Percentiles rank a stretch among this genome's conserved stretches.
These are phyloP conservation scores for Bradypodion ventrale DNA, from an alignment of 2,797 vertebrate species.

Conservation along the genomic window DNA sequence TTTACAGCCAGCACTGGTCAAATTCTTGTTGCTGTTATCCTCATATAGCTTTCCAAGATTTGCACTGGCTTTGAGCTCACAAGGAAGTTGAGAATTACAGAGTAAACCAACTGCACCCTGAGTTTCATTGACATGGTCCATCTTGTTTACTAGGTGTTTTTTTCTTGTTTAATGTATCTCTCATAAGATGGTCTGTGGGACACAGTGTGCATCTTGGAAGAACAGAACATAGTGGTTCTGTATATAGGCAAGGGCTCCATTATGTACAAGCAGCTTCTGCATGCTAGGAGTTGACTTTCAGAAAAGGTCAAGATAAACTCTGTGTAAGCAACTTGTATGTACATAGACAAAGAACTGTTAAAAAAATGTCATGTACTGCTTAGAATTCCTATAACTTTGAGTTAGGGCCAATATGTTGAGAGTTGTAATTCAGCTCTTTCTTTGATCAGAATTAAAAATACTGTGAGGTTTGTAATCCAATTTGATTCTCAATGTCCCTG, in stretches of 20 bases:
- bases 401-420: not conserved
- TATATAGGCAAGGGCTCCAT: not conserved
- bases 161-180: constrained; percentile 25
- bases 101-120: not conserved
- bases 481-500: not conserved
- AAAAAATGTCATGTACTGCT: not conserved
- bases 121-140: constrained; percentile 1
- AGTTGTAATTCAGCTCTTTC: not conserved
- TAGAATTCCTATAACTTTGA: not conserved
- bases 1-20: not conserved
- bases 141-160: constrained; percentile 29
- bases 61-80: not conserved
- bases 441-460: too few species aligned
- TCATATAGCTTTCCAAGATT: not conserved
- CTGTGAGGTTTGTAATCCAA: not conserved
- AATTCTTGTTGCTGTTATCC: not conserved
- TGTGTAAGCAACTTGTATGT: not conserved
- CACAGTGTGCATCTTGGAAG: constrained; percentile 12
- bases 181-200: constrained; percentile 14
- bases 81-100: constrained; percentile 4
- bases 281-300: not conserved
- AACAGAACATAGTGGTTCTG: not conserved
- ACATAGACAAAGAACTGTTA: not conserved
- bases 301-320: not conserved
- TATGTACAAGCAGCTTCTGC: not conserved